Base-by-base conservation (phyloP, 2,888 invertebrate genomes). In the Agrotis puta region DNA sequence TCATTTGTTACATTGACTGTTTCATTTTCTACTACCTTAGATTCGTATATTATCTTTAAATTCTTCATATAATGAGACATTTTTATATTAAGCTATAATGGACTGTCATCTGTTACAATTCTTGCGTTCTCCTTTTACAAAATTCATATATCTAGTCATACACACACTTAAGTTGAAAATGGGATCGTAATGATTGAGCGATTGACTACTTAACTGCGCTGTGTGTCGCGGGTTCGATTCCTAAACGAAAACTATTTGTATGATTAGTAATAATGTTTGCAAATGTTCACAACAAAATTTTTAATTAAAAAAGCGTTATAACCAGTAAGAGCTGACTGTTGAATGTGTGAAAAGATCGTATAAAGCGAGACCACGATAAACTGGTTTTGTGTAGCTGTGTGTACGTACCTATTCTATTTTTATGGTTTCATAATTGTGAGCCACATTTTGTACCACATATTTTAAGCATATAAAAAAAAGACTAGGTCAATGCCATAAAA, bases 381-480 rank as follows among this genome's bases (percentile, higher is more conserved):
- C 33, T 33, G 9, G 33, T 33, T 9, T 9, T 33, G 33, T 9
- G 33, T 33, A 33, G 9, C 39, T 5, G 11, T 39, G 39, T 39
- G 9, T 11, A 39, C 39, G 9, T 11, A 39, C 39, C 39, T 39
- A 47, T 58, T 71, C 11, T 51, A 58, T 22, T 51, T 66, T 16
- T 13, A 71, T 1, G 43, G 3, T 13, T 2, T 9, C n/a, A 18
- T 39, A 18, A 18, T 20, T 2, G 22, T 2, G 2, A 54, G 5
- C 2, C 39, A 71, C 64, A 48, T 33, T 22, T 24, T 47, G 47
- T 22, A 39, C n/a, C 11, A 47, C 1, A 20, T 47, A 47, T 53
- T 73, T 13, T 47, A 73, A 71, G 27, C 20, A 9, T 5, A 74
- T 71, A 20, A 54, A 72, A 54, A 72, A 16, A 14, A 56, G 24